Evolutionary conservation across 2,797 vertebrate species (phyloP), one percentile per base, ranked within the genome.

Genomic region (Pempheris klunzingeri): DNA sequence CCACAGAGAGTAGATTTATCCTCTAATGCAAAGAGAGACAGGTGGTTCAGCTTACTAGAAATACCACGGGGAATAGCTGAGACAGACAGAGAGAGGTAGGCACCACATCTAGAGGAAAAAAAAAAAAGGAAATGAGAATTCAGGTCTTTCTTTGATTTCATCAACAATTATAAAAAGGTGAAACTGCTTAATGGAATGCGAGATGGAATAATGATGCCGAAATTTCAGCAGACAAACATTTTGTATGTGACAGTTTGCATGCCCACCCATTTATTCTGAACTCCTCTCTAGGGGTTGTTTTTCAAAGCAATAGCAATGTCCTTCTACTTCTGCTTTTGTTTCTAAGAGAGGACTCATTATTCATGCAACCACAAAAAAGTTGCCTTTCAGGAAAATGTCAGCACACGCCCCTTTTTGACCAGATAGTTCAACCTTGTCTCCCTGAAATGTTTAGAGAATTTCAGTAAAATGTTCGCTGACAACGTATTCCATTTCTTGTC

Each of bases 21-120:
- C 71, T 74, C 74, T 14, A 77, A 64, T 32, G 69, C 67, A 81
- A 63, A 80, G 71, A 64, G 43, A 77, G 80, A 77, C 81, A 84
- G 85, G 78, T 86, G 82, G 84, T 54, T 78, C 34, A 22, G 79
- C 41, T 77, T 81, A 75, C 74, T 36, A 60, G 68, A 69, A 78
- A 81, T 44, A 67, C 53, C 79, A 71, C 71, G 50, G 82, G 80
- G 81, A 74, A 64, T 17, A 47, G 57, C 32, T 13, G 55, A 67
- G 38, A 59, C 43, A 58, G 18, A 54, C 13, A 39, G 22, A 11
- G 44, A 57, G 39, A 65, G 38, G 24, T 4, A 7, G 11, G 71
- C 13, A 24, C 12, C 13, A 24, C 12, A 24, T 30, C 41, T 18
- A 26, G 9, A 26, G 11, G 7, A 53, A 24, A 60, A 64, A 52